A percentile compares a stretch with the other conserved stretches of the same genome.
phyloP scores from a whole-genome alignment of 2,797 vertebrate species.

The Gouania willdenowi region DNA sequence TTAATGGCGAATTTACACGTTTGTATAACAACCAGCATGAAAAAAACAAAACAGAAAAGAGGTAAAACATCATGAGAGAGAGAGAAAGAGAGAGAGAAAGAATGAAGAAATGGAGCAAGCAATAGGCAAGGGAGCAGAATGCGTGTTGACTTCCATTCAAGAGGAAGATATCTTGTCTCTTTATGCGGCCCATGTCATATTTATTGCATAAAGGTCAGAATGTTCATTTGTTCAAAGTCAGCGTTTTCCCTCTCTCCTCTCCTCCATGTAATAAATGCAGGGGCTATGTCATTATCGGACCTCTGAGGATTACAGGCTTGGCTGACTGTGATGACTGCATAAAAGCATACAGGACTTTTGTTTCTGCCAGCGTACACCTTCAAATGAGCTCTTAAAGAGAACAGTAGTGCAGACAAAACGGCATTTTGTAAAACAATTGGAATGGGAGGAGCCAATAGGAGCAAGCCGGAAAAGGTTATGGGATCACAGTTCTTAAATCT shows the following conservation, averaged over 20 bases:
- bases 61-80: neutral
- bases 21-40: slow-evolving; percentile 23
- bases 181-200: slow-evolving; percentile 88
- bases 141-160: slow-evolving; percentile 87
- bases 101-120: slow-evolving; percentile 27
- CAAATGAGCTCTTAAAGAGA: slow-evolving; percentile 68
- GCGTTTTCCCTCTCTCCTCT: slow-evolving; percentile 78
- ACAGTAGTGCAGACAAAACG: slow-evolving; percentile 47
- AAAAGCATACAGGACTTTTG: slow-evolving; percentile 79
- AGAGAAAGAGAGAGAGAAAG: neutral
- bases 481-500: slow-evolving; percentile 14
- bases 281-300: slow-evolving; percentile 82
- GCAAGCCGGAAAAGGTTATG: slow-evolving; percentile 19
- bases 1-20: slow-evolving; percentile 33
- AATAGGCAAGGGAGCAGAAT: slow-evolving; percentile 71
- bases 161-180: slow-evolving; percentile 90
- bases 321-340: slow-evolving; percentile 82
- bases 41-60: neutral
- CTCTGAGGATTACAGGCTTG: slow-evolving; percentile 82
- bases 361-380: slow-evolving; percentile 70
- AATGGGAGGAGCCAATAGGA: neutral
- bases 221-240: slow-evolving; percentile 88
- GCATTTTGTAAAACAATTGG: slow-evolving; percentile 38
- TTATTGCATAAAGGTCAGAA: slow-evolving; percentile 89
- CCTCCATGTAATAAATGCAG: slow-evolving; percentile 83